Evolutionary conservation across 2,888 invertebrate species (phyloP).

Genomic region (Tipula helvola): DNA sequence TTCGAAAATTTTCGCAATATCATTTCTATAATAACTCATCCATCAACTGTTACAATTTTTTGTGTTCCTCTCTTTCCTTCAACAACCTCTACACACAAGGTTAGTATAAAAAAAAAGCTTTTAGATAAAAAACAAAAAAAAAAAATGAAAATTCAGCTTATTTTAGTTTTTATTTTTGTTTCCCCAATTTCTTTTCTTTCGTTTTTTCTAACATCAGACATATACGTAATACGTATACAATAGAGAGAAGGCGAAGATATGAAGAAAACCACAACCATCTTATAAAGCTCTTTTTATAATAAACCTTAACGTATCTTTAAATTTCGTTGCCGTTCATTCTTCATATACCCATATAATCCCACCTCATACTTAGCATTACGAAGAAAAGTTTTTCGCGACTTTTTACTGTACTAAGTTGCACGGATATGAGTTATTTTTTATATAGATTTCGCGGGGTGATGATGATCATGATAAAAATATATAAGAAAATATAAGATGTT

Average conservation of each 20-base stretch:
- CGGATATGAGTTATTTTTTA: background rate
- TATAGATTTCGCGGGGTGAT: background rate
- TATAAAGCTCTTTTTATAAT: background rate
- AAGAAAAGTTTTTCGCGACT: background rate
- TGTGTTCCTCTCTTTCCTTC: background rate
- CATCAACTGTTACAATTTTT: background rate
- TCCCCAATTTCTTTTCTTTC: background rate
- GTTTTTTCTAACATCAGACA: background rate
- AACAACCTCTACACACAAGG: background rate
- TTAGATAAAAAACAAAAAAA: background rate
- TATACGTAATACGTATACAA: background rate
- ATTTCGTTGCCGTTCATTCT: background rate
- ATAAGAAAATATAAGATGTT: background rate
- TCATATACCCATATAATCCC: background rate
- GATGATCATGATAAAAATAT: background rate
- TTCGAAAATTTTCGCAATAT: background rate
- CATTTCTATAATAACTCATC: background rate
- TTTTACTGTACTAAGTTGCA: background rate
- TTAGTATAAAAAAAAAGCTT: background rate
- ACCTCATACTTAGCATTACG: background rate
- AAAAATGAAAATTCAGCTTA: background rate
- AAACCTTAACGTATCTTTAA: background rate
- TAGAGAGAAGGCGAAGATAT: background rate
- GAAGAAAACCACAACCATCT: background rate
- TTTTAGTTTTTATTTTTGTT: background rate